These are phyloP conservation scores for Dasypogon diadema DNA, from an alignment of 2,888 invertebrate species.

Conservation along the genomic window DNA sequence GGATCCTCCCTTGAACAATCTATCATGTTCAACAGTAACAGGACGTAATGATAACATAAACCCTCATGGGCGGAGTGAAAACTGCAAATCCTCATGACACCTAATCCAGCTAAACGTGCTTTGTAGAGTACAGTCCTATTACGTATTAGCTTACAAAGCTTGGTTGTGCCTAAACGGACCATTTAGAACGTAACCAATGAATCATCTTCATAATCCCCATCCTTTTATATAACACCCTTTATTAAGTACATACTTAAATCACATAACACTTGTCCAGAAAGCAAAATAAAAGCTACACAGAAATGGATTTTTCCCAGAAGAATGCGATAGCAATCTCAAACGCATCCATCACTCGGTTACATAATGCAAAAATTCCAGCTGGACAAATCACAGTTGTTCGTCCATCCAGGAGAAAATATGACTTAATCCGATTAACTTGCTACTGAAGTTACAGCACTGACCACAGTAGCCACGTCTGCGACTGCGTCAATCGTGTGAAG, in stretches of 20 bases:
- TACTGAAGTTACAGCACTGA: slow-evolving; percentile 5
- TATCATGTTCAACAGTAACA: too few relatives aligned
- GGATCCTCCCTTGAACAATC: too few relatives aligned
- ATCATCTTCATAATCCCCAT: too few relatives aligned
- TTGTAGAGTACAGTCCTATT: too few relatives aligned
- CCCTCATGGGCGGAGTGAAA: too few relatives aligned
- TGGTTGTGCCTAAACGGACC: too few relatives aligned
- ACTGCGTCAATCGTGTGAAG: slow-evolving; percentile 25
- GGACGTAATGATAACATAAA: too few relatives aligned
- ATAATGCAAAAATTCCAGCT: slow-evolving; percentile 41
- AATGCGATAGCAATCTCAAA: slow-evolving; percentile 34
- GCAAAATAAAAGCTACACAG: not conserved
- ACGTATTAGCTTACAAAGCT: too few relatives aligned
- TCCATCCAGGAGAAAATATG: slow-evolving; percentile 36
- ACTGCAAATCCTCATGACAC: too few relatives aligned
- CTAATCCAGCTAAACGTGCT: too few relatives aligned
- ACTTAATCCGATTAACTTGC: slow-evolving; percentile 44
- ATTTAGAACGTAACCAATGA: not conserved
- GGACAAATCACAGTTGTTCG: slow-evolving; percentile 34
- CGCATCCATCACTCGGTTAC: slow-evolving; percentile 34
- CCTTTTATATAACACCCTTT: slow-evolving; percentile 13
- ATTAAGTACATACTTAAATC: slow-evolving; percentile 11
- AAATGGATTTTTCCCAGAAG: slow-evolving; percentile 20
- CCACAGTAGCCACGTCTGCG: not conserved
- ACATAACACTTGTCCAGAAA: not conserved